Evolutionary conservation across 2,797 vertebrate species (phyloP).

Genomic region (Cyclura pinguis): DNA sequence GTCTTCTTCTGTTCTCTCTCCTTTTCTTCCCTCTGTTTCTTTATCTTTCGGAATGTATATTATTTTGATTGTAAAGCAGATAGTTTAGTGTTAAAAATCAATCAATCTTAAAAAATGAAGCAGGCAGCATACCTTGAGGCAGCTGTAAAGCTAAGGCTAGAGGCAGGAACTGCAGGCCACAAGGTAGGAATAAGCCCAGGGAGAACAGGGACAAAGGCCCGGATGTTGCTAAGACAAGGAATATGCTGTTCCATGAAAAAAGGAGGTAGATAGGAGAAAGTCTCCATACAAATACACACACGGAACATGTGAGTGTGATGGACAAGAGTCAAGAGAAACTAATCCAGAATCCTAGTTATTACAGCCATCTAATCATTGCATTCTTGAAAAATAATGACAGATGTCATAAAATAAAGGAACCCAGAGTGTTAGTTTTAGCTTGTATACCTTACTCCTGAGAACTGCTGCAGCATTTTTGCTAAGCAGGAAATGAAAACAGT

Average conservation of each 20-base stretch:
- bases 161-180: not conserved
- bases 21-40: no score
- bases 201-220: not conserved
- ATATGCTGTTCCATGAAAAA: not conserved
- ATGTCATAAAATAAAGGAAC: not conserved
- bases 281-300: not conserved
- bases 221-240: not conserved
- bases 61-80: no score
- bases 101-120: not conserved
- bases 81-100: no score
- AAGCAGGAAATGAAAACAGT: not conserved
- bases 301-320: not conserved
- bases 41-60: no score
- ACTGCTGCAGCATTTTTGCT: fast-evolving
- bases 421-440: not conserved
- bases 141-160: not conserved
- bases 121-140: not conserved
- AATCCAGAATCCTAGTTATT: not conserved
- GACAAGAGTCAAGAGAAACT: not conserved
- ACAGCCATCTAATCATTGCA: not conserved
- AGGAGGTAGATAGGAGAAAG: not conserved
- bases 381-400: not conserved
- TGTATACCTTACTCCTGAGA: not conserved
- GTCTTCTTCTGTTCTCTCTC: no score
- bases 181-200: not conserved